These are phyloP conservation scores for Cariama cristata DNA, from an alignment of 2,113 vertebrate genomes.

Conservation along the genomic window DNA sequence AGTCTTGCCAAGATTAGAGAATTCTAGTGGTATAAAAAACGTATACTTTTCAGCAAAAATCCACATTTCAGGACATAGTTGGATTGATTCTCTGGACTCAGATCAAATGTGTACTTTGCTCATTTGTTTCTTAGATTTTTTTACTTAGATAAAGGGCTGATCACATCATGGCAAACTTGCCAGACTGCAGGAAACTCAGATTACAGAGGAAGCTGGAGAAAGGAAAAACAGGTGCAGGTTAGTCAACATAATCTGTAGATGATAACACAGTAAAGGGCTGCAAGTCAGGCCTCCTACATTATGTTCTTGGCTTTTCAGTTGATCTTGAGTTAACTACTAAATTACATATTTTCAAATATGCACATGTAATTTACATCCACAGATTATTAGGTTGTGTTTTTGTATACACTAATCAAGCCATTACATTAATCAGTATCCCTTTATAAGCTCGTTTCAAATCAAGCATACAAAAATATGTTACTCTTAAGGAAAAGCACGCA, in stretches of 20 bases:
- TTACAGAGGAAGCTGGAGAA: neutral
- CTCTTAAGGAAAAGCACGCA: neutral
- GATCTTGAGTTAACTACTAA: neutral
- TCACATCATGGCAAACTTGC: constrained; percentile 31
- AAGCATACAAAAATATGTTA: neutral
- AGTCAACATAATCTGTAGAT: neutral
- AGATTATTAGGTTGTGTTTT: neutral
- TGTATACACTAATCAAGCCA: neutral
- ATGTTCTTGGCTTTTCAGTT: neutral
- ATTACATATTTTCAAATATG: neutral
- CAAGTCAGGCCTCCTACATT: neutral
- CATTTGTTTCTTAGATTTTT: constrained; percentile 58
- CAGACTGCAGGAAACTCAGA: neutral
- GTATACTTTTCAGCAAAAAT: neutral
- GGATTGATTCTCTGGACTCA: constrained; percentile 26
- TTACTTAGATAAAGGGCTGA: constrained; percentile 25
- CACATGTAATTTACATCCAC: neutral
- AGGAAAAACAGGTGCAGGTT: neutral
- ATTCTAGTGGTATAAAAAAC: neutral
- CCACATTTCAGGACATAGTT: neutral
- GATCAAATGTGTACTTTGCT: neutral
- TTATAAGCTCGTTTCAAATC: neutral
- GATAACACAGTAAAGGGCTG: neutral
- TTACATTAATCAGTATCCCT: neutral
- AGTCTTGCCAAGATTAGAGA: neutral